Base-by-base conservation (phyloP, 1,140 invertebrate genomes). In the Grapholita molesta region DNA sequence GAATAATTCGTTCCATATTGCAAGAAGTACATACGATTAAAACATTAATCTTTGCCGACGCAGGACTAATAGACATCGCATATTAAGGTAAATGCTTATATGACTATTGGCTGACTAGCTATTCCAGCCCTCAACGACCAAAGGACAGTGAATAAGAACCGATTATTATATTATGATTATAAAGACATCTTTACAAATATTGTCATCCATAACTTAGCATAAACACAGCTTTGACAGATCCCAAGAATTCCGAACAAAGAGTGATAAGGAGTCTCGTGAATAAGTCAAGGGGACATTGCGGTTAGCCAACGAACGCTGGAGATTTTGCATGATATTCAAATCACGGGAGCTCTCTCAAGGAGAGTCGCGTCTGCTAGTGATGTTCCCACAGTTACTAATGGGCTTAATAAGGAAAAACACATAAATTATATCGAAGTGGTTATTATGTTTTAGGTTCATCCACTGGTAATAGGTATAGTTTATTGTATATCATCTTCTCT, bases 271-370 rank as follows among this genome's bases (percentile, higher is more conserved):
- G 55, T 15, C 25, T 30, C 55, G 55, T 61, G 55, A 61, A 61
- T 61, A 61, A 61, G 24, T 30, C 55, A 61, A 28, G 28, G 25
- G 24, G 15, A 25, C 55, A 55, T 30, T 25, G 25, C 55, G 55
- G 55, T 28, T 61, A 48, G 42, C 55, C 24, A 28, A 28, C 28
- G n/a, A 61, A 28, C 55, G 24, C 24, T 12, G 12, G 15, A 21
- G 55, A 61, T 61, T 61, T 30, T 61, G 55, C 55, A 61, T 32
- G 25, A 32, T 30, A 61, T 61, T 61, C 55, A 61, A 61, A 61
- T 61, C 55, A 61, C 55, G 55, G 25, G 15, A n/a, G 55, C 28
- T 61, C 28, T 61, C 55, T 55, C 12, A 61, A 61, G 28, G 55
- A 61, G 25, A 61, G 53, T 25, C 23, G 53, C 12, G 9, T 25